These are phyloP conservation scores for Blennius ocellaris DNA, from an alignment of 2,113 vertebrate genomes.

Conservation along the genomic window DNA sequence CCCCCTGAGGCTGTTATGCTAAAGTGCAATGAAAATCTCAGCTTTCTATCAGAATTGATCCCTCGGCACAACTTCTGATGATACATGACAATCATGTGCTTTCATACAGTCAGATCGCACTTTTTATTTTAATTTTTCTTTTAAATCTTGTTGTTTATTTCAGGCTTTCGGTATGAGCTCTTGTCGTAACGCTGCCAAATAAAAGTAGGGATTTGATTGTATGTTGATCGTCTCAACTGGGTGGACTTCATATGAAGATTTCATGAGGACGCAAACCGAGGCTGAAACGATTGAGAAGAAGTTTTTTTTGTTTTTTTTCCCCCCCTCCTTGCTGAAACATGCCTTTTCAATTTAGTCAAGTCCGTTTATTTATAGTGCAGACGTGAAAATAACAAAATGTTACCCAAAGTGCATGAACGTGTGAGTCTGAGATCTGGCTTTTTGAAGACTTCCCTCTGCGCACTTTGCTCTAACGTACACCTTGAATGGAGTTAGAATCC, in stretches of 20 bases:
- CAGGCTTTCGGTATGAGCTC: slow-evolving; percentile 25
- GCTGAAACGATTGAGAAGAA: background rate
- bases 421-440: background rate
- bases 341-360: slow-evolving; percentile 14
- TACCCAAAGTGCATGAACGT: background rate
- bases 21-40: slow-evolving; percentile 33
- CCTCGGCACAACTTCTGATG: slow-evolving; percentile 3
- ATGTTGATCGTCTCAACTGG: slow-evolving; percentile 5
- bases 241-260: background rate
- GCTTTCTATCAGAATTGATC: background rate
- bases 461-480: slow-evolving; percentile 2
- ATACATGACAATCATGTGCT: background rate
- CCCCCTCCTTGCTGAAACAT: slow-evolving; percentile 19
- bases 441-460: background rate
- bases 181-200: slow-evolving; percentile 47
- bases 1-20: slow-evolving; percentile 26
- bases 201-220: slow-evolving; percentile 15
- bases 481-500: slow-evolving; percentile 3
- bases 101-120: slow-evolving; percentile 3
- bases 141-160: too few species aligned
- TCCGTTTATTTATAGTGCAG: background rate
- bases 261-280: background rate
- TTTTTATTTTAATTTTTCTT: slow-evolving; percentile 13
- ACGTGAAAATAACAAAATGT: slow-evolving; percentile 6
- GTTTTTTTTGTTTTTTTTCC: slow-evolving; percentile 2